Evolutionary conservation across 2,797 vertebrate genomes (phyloP).

Genomic region (Eulemur albifrons): DNA sequence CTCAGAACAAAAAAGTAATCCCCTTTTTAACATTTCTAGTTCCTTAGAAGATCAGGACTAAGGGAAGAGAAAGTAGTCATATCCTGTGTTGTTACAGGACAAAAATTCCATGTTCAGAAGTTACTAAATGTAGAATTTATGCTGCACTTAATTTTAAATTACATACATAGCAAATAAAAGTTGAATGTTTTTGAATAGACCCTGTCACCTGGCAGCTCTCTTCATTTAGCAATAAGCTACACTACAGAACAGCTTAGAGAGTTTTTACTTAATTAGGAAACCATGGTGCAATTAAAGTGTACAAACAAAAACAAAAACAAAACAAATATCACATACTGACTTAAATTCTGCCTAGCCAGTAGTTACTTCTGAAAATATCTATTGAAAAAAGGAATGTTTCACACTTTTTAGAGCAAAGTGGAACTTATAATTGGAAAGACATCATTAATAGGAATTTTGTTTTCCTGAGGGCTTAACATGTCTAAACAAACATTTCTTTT

Average conservation of each 20-base stretch:
- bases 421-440: background rate
- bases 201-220: background rate
- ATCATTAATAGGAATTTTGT: background rate
- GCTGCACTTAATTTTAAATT: background rate
- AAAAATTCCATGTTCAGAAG: background rate
- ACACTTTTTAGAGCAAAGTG: background rate
- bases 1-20: background rate
- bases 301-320: background rate
- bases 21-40: background rate
- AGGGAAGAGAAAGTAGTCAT: background rate
- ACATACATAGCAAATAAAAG: background rate
- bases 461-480: background rate
- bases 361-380: slow-evolving; percentile 9
- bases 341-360: background rate
- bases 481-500: background rate
- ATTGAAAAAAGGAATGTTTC: background rate
- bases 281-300: background rate
- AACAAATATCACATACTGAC: background rate
- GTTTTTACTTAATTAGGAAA: slow-evolving; percentile 67
- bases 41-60: background rate
- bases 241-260: background rate
- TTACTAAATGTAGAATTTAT: background rate
- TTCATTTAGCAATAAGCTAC: background rate
- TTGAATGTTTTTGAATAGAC: background rate
- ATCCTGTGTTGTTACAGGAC: background rate